Evolutionary conservation across 2,113 vertebrate species (phyloP), one percentile per base, ranked within the genome.

Genomic region (Pelobates fuscus): DNA sequence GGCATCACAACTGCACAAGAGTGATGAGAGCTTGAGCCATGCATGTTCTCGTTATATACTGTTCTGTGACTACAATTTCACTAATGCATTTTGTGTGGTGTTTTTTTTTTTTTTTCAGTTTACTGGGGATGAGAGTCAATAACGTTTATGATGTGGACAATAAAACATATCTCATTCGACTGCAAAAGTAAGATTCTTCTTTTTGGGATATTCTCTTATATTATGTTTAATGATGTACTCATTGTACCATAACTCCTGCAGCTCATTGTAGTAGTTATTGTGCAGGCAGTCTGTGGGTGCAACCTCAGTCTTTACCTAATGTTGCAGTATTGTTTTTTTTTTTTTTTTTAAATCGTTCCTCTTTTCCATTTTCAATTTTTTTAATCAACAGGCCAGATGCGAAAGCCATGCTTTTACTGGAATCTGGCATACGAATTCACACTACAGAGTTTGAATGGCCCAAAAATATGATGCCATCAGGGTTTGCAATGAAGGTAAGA

Each of bases 121-220:
- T 96, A 71, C 52, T 97, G 79, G 97, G 97, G 44, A 98, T 99
- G 96, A 90, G 97, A 83, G 97, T 99, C 10, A 88, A 95, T 89
- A 99, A 98, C 72, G 90, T 99, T 63, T 99, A 99, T 37, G 97
- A 99, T 86, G 96, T 99, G 88, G 97, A 99, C 85, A 98, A 86
- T 60, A 98, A 97, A 91, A 99, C 96, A 0, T 99, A 98, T 25
- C 95, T 99, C 71, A 98, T 99, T 78, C 95, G 95, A 25, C 90
- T 99, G 14, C 97, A 99, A 67, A 98, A 96, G 97, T 99, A 93
- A 96, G 95, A 66, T 24, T 43, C 3, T 43, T 2, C 8, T 23
- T 25, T 10, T 41, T n/a, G n/a, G n/a, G n/a, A n/a, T n/a, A n/a
- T n/a, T n/a, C n/a, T n/a, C n/a, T 41, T 41, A 41, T 41, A 8